Evolutionary conservation across 1,140 invertebrate species (phyloP).

Genomic region (Drosophila burlai): DNA sequence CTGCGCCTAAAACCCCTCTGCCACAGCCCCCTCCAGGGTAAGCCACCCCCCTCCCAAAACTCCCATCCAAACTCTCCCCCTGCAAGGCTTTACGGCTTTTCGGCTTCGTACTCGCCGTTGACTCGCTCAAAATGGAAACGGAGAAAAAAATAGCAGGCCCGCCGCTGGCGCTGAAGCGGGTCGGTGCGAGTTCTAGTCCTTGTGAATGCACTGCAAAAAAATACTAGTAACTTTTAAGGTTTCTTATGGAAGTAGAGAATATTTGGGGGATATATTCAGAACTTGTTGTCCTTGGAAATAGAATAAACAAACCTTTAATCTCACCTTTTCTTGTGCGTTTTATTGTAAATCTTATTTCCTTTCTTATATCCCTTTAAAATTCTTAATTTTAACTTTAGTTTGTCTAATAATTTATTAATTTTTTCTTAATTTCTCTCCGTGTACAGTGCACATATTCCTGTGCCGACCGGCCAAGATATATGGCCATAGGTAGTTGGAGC

Average conservation of each 20-base stretch:
- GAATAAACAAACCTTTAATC: neutral
- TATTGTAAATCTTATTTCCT: neutral
- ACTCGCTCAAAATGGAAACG: constrained; percentile 51
- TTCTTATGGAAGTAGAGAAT: neutral
- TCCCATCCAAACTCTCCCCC: constrained; percentile 9
- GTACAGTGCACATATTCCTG: constrained; percentile 41
- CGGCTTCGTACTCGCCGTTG: constrained; percentile 67
- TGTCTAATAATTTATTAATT: neutral
- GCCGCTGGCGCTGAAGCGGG: constrained; percentile 58
- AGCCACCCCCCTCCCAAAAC: neutral
- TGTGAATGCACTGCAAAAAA: constrained; percentile 9
- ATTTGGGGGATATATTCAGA: neutral
- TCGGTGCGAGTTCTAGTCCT: constrained; percentile 56
- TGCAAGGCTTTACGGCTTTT: constrained; percentile 78
- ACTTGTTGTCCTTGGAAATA: neutral
- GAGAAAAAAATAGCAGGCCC: constrained; percentile 47
- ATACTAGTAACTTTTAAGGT: neutral
- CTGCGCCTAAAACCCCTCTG: constrained; percentile 48
- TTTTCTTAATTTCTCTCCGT: neutral
- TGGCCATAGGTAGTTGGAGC: constrained; percentile 75
- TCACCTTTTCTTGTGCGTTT: too few relatives aligned
- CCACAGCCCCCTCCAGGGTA: neutral
- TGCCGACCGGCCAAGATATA: constrained; percentile 70
- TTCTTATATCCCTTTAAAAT: neutral
- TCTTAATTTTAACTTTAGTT: neutral